A percentile compares a stretch with the other conserved stretches of the same genome.
Evolutionary conservation across 2,797 vertebrate species (phyloP).

Genomic region (Mastacembelus armatus): DNA sequence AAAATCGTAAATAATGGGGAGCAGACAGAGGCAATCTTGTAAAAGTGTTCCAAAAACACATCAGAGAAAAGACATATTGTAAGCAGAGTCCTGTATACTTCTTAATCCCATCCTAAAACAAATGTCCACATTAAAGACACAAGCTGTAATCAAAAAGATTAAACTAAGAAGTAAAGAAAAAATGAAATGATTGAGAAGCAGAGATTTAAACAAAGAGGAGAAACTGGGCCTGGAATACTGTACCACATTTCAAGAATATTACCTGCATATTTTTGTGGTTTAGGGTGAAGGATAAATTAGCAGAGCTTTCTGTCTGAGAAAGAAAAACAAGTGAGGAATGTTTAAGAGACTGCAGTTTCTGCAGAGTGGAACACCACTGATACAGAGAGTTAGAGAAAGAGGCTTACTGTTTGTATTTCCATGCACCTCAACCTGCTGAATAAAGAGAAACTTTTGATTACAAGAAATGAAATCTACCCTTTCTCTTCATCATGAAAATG

Average conservation of each 20-base stretch:
- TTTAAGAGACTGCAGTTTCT: constrained; percentile 45
- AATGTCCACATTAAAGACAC: constrained; percentile 17
- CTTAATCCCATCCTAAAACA: constrained; percentile 26
- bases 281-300: constrained; percentile 58
- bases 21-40: neutral
- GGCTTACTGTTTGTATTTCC: constrained; percentile 25
- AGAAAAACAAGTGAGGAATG: constrained; percentile 68
- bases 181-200: neutral
- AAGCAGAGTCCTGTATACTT: neutral
- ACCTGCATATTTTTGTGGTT: constrained; percentile 48
- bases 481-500: constrained; percentile 25
- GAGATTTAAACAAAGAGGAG: constrained; percentile 1
- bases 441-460: constrained; percentile 30
- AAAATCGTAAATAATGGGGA: neutral
- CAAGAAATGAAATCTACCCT: constrained; percentile 28
- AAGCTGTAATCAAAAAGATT: neutral
- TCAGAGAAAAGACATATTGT: neutral
- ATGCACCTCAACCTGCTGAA: constrained; percentile 49
- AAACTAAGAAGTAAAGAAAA: neutral
- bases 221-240: neutral
- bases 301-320: constrained; percentile 45
- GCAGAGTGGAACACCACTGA: constrained; percentile 48
- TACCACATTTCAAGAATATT: too few relatives aligned
- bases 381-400: neutral
- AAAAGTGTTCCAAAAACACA: neutral